Base-by-base conservation (phyloP, 2,113 vertebrate genomes). In the Chloropsis hardwickii region DNA sequence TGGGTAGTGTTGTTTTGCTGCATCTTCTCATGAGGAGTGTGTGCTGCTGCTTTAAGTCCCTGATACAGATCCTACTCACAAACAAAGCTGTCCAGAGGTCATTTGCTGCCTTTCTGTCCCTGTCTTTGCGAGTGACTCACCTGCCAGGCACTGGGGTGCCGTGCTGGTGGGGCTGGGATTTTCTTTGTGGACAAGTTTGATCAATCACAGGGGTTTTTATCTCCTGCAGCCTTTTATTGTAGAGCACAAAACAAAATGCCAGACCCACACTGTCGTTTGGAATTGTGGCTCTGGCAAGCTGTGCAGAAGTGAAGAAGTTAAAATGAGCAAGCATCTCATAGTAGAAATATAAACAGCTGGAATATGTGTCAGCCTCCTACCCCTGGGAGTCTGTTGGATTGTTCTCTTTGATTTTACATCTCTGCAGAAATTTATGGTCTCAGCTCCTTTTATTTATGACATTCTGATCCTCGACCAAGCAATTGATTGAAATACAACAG, bases 321-420 rank as follows among this genome's bases (percentile, higher is more conserved):
- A 95, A 91, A 82, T 54, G 87, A 95, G 7, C 73, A 79, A 81
- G 73, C 53, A n/a, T 51, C 40, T 91, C 29, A 4, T 27, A 79
- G 54, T 28, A 74, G 91, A 84, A 93, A 79, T 71, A 79, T 29
- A 92, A 85, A 94, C 94, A 94, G 81, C 73, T 94, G 81, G 77
- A 86, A 72, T 89, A 33, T 18, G 69, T 95, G 88, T 95, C 60
- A 81, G 86, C 65, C 44, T 90, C 64, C 62, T n/a, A 73, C 71
- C 88, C 88, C 80, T 74, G 78, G 70, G 97, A 95, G 84, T 74
- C 90, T 96, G 88, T 88, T 94, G 90, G 93, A 92, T 94, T 88
- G 83, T 77, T 97, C 83, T 92, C 91, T 98, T 98, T 97, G 97
- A 98, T 98, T 98, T 98, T 98, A 97, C 97, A 97, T 97, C 97